Evolutionary conservation across 1,140 invertebrate species (phyloP), one percentile per base, ranked within the genome.

Genomic region (Phymorhynchus buccinoides): DNA sequence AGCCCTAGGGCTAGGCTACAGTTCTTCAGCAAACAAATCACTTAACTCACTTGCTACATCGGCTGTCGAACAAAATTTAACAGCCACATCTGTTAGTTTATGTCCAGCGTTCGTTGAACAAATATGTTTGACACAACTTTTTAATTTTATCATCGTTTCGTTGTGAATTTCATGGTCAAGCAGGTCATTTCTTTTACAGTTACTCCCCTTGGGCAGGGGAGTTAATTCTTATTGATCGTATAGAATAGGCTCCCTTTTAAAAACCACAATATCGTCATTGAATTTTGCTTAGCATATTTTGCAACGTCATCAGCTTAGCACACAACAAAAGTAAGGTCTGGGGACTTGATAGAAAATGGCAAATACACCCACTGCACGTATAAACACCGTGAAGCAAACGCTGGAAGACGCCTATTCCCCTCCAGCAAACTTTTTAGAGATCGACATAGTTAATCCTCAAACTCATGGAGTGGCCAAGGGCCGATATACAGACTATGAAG

Each of bases 401-500:
- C 94, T 99, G 88, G 99, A 99, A 92, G 99, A 99, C 94, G 99
- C 99, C 42, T 99, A 99, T 94, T 98, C 98, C 52, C 98, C 97
- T 79, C 99, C 99, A 87, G 98, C 99, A 3, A 99, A 99, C 95
- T 99, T 99, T 94, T 95, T 99, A 89, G 99, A 99, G 95, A 99
- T 99, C 92, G 99, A 99, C 94, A 98, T 99, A 89, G 96, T 98
- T 80, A 91, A 99, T 95, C 98, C 99, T 85, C 96, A 99, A 89
- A 99, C 98, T 87, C 98, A 99, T 91, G 98, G 98, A 87, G 96
- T 99, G 88, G 92, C 92, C 2, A 99, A 98, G 92, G 99, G 99
- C 94, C 95, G 99, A 90, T 99, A 99, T 93, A 99, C 99, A 66
- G 99, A 99, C 95, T 99, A 99, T 93, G 99, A 99, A 96, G 97